Base-by-base conservation (phyloP, 1,140 invertebrate genomes). In the Pseudomyrmex dendroicus region DNA sequence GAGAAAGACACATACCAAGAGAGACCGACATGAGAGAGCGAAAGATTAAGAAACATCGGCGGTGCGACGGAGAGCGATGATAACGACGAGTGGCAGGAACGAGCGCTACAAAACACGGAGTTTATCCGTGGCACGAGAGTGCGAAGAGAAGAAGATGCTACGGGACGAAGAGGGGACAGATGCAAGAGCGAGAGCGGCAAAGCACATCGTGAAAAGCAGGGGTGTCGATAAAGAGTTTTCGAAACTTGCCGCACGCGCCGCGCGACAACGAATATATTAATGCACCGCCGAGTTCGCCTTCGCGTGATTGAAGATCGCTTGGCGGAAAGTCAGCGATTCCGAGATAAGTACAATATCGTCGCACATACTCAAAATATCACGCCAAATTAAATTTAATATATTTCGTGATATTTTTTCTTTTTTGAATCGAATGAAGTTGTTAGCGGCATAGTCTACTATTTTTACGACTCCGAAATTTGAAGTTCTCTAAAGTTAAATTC, bases 171-270 rank as follows among this genome's bases (percentile, higher is more conserved):
- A 70, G 22, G 73, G 48, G 73, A 72, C 17, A 74, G 20, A 67
- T 73, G 73, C 20, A 61, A 50, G 82, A 61, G 44, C 22, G 13
- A 22, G 54, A 12, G 61, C 22, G 82, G 22, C 35, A 63, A 54
- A 25, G 12, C 35, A 54, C 20, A 48, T 13, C 59, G 54, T 20
- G 22, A 15, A 86, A 87, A 76, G 83, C 86, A 88, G 72, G 72
- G 86, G 86, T 88, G 86, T 88, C 86, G 86, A 82, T 88, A 87
- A 87, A 87, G 86, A 87, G 86, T 88, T 88, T 88, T 86, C 72
- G 72, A 67, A 86, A 86, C 62, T 46, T 63, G 44, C 35, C 74
- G 62, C 62, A 44, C 62, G 63, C 64, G 63, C 50, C 20, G 17
- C 63, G 9, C 52, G 20, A 48, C 13, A 0, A 15, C 25, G 63